Evolutionary conservation across 1,140 invertebrate genomes (phyloP).

Genomic region (Drosophila prosaltans): DNA sequence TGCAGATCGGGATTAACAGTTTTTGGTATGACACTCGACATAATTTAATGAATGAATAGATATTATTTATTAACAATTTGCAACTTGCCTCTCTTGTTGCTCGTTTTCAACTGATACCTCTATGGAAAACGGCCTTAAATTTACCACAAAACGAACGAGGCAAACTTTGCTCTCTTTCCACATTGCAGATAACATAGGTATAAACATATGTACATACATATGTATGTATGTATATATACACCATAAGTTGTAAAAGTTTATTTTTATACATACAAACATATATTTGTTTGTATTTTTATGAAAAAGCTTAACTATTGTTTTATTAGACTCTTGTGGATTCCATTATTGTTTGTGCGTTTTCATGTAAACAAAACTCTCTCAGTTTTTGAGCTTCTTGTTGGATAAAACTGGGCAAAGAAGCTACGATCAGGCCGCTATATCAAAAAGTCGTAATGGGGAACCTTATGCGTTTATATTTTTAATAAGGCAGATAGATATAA

Average conservation of each 20-base stretch:
- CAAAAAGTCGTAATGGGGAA: no score
- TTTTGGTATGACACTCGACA: constrained; percentile 41
- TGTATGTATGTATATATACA: not conserved
- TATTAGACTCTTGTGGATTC: not conserved
- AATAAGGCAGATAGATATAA: no score
- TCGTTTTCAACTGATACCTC: constrained; percentile 3
- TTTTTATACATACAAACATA: not conserved
- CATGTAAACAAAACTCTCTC: no score
- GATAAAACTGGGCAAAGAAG: constrained; percentile 48
- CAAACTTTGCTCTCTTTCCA: constrained; percentile 14
- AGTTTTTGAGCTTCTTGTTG: constrained; percentile 84
- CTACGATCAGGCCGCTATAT: no score
- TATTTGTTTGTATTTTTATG: constrained; percentile 2
- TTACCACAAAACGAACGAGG: not conserved
- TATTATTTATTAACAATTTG: not conserved
- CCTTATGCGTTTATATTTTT: no score
- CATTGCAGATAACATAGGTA: not conserved
- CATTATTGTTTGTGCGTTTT: not conserved
- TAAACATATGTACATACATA: not conserved
- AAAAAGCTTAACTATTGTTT: not conserved
- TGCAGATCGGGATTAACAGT: constrained; percentile 85
- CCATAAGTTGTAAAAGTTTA: no score
- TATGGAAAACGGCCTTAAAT: not conserved
- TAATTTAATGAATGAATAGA: not conserved
- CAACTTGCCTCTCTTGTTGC: constrained; percentile 16